Evolutionary conservation across 2,888 invertebrate species (phyloP), one percentile per base, ranked within the genome.

Genomic region (Glyphotaelius pellucidus): DNA sequence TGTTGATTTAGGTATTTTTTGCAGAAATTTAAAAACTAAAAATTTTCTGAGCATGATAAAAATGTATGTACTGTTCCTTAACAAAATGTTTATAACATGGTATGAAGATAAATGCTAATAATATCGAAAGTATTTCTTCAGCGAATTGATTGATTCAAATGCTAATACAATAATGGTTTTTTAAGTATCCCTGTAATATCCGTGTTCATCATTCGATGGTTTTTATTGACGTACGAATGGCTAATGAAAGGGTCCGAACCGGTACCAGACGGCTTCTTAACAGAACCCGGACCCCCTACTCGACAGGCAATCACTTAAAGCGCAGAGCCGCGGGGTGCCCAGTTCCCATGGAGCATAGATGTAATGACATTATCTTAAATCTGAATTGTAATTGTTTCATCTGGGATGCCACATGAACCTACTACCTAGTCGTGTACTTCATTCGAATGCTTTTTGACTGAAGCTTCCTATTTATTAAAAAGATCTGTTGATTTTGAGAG

Each of bases 291-390:
- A 83, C 83, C 83, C 83, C 83, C 83, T 83, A 31, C 83, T 83
- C 83, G 83, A 15, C 32, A 83, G 35, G 83, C 83, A 83, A 83
- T 83, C 83, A 83, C 83, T 83, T 83, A 83, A 32, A 83, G n/a
- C 83, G 30, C 35, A 2, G 31, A 32, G 31, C 83, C 83, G 83
- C 83, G 83, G 83, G 83, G 83, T 35, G 32, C 31, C 83, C 83
- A 83, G 31, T 31, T 31, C 30, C 31, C 19, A 83, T 30, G 32
- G 83, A 83, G 83, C 83, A 32, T 35, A 19, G 32, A 31, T 83
- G 35, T 30, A 31, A 35, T 32, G 83, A 83, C 35, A 35, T 83
- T 83, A 83, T 83, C 83, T 83, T 15, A 83, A 31, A 83, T 83
- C 83, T 83, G 32, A 19, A 83, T 81, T 81, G 31, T 81, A 81